These are phyloP conservation scores for Dendrolimus kikuchii DNA, from an alignment of 1,140 invertebrate species.

Conservation along the genomic window DNA sequence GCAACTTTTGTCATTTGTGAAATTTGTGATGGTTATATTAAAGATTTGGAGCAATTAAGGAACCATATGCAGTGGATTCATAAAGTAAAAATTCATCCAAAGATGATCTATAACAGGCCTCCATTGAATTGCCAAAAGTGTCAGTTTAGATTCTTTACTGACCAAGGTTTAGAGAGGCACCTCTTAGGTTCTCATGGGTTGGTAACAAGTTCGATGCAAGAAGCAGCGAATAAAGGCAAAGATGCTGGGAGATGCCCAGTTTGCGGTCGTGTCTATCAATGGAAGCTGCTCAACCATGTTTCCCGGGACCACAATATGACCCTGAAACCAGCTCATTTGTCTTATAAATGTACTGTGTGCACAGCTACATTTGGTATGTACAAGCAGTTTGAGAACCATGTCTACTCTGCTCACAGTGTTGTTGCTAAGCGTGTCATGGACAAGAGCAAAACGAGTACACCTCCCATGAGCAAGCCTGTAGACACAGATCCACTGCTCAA, in stretches of 20 bases:
- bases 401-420: slow-evolving; percentile 94
- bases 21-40: slow-evolving; percentile 96
- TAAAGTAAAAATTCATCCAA: slow-evolving; percentile 96
- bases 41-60: slow-evolving; percentile 92
- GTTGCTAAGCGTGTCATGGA: slow-evolving; percentile 89
- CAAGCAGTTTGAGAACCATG: slow-evolving; percentile 95
- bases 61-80: slow-evolving; percentile 98
- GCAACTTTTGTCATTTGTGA: slow-evolving; percentile 93
- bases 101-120: slow-evolving; percentile 96
- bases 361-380: slow-evolving; percentile 97
- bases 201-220: slow-evolving; percentile 96
- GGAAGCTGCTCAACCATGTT: slow-evolving; percentile 93
- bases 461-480: slow-evolving; percentile 53
- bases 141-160: slow-evolving; percentile 78
- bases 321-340: slow-evolving; percentile 92
- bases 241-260: slow-evolving; percentile 95
- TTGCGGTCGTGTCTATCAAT: slow-evolving; percentile 94
- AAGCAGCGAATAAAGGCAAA: slow-evolving; percentile 95
- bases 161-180: slow-evolving; percentile 92
- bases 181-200: slow-evolving; percentile 94
- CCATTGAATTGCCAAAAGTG: slow-evolving; percentile 94
- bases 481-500: slow-evolving; percentile 83
- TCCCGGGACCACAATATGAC: slow-evolving; percentile 94
- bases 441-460: slow-evolving; percentile 75
- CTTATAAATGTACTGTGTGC: slow-evolving; percentile 96